Percentiles rank a stretch among this genome's conserved stretches.
Evolutionary conservation across 2,113 vertebrate species (phyloP).

Genomic region (Oenanthe oenanthe): DNA sequence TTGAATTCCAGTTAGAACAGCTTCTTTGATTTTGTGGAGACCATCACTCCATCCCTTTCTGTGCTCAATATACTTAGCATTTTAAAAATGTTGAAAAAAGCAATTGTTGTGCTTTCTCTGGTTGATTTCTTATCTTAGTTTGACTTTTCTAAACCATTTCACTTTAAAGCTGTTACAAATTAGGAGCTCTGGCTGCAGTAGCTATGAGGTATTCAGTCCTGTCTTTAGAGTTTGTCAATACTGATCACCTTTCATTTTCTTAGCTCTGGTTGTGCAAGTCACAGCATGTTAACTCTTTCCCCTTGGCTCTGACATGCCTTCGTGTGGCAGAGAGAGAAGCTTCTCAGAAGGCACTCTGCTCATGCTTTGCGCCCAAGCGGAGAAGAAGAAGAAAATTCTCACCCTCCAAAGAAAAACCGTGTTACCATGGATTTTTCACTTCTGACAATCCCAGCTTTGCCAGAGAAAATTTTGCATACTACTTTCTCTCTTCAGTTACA

Average conservation of each 20-base stretch:
- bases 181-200: conserved; percentile 1
- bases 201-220: neutral
- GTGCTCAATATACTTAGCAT: neutral
- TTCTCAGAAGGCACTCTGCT: conserved; percentile 87
- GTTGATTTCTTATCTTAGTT: neutral
- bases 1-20: neutral
- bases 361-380: conserved; percentile 71
- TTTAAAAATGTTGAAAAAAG: neutral
- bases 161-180: neutral
- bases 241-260: conserved; percentile 16
- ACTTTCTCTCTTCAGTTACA: conserved; percentile 76
- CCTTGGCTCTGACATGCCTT: conserved; percentile 75
- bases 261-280: conserved; percentile 6
- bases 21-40: neutral
- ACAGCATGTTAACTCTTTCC: conserved; percentile 64
- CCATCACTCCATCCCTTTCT: neutral
- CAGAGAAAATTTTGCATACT: conserved; percentile 74
- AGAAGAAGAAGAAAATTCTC: conserved; percentile 77
- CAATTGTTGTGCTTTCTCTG: neutral
- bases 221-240: neutral
- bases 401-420: conserved; percentile 78
- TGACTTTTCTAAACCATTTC: neutral
- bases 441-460: conserved; percentile 80
- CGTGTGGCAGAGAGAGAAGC: conserved; percentile 82
- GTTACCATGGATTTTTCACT: conserved; percentile 93